Conservation (phyloP, 2,888 invertebrate genomes). For the Cheilosia scutellata region DNA sequence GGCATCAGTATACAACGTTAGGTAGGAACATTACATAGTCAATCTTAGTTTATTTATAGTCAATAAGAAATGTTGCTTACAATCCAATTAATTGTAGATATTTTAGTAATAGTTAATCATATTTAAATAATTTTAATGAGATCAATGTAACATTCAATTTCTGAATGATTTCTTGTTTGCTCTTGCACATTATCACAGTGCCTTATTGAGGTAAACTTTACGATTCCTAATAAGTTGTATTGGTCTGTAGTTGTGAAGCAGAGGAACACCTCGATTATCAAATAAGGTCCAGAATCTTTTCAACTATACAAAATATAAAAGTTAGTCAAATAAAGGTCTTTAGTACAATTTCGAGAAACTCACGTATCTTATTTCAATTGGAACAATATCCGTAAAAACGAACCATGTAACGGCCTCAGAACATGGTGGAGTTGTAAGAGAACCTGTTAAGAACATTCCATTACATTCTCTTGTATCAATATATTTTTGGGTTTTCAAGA, state of each 20-base stretch:
- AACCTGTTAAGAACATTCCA: constrained; percentile 79
- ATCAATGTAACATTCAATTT: background rate
- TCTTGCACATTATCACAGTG: background rate
- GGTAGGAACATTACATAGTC: background rate
- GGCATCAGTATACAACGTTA: too few species aligned
- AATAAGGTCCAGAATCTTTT: constrained; percentile 73
- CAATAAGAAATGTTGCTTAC: background rate
- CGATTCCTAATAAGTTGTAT: constrained; percentile 73
- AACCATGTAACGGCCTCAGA: constrained; percentile 90
- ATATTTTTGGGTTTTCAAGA: too few species aligned
- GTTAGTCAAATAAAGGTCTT: background rate
- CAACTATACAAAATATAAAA: constrained; percentile 45
- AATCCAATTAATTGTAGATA: background rate
- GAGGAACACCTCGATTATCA: constrained; percentile 50
- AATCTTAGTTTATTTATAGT: background rate
- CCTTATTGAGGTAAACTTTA: constrained; percentile 63
- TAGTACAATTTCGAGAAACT: constrained; percentile 4
- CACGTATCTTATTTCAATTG: constrained; percentile 64
- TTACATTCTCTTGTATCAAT: background rate
- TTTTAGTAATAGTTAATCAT: background rate
- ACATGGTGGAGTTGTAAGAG: constrained; percentile 90
- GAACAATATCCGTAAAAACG: constrained; percentile 83
- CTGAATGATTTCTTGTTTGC: background rate
- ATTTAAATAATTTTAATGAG: constrained; percentile 9
- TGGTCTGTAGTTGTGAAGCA: constrained; percentile 76